phyloP scores from a whole-genome alignment of 2,797 vertebrate genomes.

The Cyclura pinguis region DNA sequence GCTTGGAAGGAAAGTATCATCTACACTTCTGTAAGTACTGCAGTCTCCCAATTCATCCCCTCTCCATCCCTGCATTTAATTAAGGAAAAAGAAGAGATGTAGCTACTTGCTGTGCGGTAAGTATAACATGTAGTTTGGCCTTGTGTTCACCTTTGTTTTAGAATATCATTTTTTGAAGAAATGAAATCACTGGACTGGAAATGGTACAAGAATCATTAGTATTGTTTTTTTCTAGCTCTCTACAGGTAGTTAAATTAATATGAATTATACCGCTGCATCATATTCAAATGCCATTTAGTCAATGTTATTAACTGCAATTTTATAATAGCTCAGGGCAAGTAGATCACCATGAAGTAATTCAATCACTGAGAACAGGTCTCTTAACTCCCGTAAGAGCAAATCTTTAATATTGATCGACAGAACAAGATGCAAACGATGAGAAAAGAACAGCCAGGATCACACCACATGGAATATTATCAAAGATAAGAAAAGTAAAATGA shows the following conservation, averaged over 20 bases:
- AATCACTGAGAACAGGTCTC: slow-evolving; percentile 62
- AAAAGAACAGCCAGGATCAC: slow-evolving; percentile 57
- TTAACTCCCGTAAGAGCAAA: slow-evolving; percentile 68
- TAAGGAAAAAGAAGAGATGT: neutral
- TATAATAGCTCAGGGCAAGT: slow-evolving; percentile 68
- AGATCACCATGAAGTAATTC: slow-evolving; percentile 68
- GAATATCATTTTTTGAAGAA: neutral
- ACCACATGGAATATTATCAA: slow-evolving; percentile 48
- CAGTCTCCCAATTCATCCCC: neutral
- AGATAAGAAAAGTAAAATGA: neutral
- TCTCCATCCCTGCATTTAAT: neutral
- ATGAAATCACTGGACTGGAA: neutral
- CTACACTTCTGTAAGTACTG: no score
- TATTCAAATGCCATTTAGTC: slow-evolving; percentile 73
- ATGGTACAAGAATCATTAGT: slow-evolving; percentile 47
- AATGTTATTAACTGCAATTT: slow-evolving; percentile 70
- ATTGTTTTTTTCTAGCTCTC: slow-evolving; percentile 57
- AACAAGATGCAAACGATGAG: slow-evolving; percentile 62
- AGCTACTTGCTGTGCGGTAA: neutral
- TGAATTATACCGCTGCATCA: slow-evolving; percentile 64
- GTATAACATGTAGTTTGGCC: neutral
- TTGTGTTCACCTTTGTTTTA: neutral
- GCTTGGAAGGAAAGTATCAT: neutral
- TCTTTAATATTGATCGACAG: slow-evolving; percentile 70
- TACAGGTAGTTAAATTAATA: slow-evolving; percentile 59